Percentiles rank a stretch among this genome's conserved stretches.
Conservation (phyloP, 2,113 vertebrate species). For the Neoarius graeffei region DNA sequence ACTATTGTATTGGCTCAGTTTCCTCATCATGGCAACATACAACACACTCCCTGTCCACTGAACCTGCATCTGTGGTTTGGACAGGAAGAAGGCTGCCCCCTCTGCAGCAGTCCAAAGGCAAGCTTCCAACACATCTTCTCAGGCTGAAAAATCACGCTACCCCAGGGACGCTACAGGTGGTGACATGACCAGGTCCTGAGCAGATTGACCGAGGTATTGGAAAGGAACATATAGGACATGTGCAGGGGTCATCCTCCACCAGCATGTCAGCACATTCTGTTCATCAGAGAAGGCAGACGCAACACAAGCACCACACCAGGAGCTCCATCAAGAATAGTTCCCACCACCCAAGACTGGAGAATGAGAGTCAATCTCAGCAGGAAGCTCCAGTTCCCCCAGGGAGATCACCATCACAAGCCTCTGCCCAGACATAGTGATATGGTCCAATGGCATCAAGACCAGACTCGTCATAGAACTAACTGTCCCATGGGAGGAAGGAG, state of each 20-base stretch:
- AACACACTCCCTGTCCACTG: too few relatives aligned
- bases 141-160: too few relatives aligned
- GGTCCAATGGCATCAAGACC: constrained; percentile 11
- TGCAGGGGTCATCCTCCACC: background rate
- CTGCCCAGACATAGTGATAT: background rate
- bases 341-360: background rate
- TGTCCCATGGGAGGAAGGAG: too few relatives aligned
- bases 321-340: constrained; percentile 4
- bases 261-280: background rate
- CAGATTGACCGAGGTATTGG: background rate
- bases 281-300: background rate
- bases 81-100: too few relatives aligned
- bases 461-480: background rate
- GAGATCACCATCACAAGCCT: constrained; percentile 16
- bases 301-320: background rate
- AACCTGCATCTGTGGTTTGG: too few relatives aligned
- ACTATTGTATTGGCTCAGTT: background rate
- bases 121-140: too few relatives aligned
- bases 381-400: constrained; percentile 14
- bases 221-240: background rate
- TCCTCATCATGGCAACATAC: too few relatives aligned
- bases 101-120: too few relatives aligned
- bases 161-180: too few relatives aligned
- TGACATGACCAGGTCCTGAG: background rate
- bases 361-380: constrained; percentile 18